Percentiles rank a stretch among this genome's conserved stretches.
Conservation (phyloP, 2,113 vertebrate species). For the Phasianus colchicus region DNA sequence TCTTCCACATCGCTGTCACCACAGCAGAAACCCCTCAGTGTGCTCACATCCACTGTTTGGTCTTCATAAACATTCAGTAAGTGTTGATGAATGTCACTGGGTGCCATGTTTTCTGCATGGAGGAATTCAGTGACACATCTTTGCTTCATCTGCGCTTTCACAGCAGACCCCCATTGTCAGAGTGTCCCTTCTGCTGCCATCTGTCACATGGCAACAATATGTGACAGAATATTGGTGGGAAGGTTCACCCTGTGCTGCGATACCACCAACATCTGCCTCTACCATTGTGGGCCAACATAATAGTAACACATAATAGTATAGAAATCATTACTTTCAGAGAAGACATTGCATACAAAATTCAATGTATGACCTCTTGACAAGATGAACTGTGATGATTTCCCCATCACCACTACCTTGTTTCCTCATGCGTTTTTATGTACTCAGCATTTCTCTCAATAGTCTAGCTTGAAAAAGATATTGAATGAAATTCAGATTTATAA, state of each 20-base stretch:
- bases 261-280: not conserved
- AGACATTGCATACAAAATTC: not conserved
- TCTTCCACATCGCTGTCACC: not conserved
- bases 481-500: not conserved
- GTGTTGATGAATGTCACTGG: not conserved
- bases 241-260: not conserved
- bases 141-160: not conserved
- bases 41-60: too few relatives aligned
- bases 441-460: not conserved
- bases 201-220: not conserved
- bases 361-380: not conserved
- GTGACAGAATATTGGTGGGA: not conserved
- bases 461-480: not conserved
- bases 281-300: not conserved
- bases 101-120: not conserved
- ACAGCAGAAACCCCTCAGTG: not conserved
- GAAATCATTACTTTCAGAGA: not conserved
- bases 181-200: not conserved
- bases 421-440: not conserved
- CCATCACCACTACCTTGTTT: rapidly evolving
- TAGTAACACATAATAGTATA: not conserved
- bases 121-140: not conserved
- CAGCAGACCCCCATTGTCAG: not conserved
- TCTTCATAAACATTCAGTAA: not conserved
- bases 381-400: not conserved